Conservation (phyloP, 23 tunicate genomes). For the Styela plicata region DNA sequence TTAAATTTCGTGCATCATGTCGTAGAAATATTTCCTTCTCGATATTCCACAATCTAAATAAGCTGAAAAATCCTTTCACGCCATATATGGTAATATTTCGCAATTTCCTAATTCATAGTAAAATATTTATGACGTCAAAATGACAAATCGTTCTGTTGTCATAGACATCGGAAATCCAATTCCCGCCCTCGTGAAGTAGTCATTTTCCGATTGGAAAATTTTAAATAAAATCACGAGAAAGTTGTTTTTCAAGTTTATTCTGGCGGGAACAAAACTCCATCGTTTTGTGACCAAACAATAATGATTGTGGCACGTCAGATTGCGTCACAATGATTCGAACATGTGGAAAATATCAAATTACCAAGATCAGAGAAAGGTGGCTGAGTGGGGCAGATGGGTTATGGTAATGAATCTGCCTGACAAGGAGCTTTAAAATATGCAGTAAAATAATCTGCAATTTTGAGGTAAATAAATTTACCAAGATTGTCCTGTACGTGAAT, state of each 20-base stretch:
- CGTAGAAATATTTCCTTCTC: too few species aligned
- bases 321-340: background rate
- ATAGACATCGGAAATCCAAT: background rate
- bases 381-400: background rate
- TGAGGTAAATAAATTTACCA: too few species aligned
- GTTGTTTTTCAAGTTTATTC: background rate
- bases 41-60: too few species aligned
- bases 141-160: background rate
- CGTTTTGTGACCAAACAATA: background rate
- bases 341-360: background rate
- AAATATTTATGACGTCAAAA: background rate
- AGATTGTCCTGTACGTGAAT: too few species aligned
- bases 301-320: background rate
- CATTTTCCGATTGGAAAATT: background rate
- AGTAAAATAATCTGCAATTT: too few species aligned
- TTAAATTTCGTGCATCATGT: too few species aligned
- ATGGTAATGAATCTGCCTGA: background rate
- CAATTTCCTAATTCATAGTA: background rate
- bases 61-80: too few species aligned
- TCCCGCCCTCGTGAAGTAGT: background rate
- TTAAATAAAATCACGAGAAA: background rate
- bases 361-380: background rate
- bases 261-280: background rate
- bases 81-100: background rate
- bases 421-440: too few species aligned